phyloP scores from a whole-genome alignment of 1,140 invertebrate genomes.

The Caerostris extrusa region DNA sequence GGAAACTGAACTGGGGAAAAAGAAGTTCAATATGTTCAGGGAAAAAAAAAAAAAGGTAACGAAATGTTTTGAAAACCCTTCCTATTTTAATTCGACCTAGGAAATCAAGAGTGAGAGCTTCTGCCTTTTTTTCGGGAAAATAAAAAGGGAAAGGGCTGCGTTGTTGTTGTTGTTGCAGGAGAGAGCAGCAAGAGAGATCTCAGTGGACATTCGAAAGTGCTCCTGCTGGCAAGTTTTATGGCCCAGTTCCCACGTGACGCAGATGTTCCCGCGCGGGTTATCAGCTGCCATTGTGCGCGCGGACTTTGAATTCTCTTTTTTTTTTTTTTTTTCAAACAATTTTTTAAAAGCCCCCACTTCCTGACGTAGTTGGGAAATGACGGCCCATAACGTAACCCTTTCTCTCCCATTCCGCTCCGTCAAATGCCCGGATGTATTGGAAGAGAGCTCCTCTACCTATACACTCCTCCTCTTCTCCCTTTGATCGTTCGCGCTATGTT shows the following conservation, averaged over 20 bases:
- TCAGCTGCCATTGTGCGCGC: conserved; percentile 76
- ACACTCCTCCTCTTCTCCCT: not conserved
- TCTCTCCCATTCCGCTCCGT: conserved; percentile 70
- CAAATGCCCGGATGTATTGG: conserved; percentile 55
- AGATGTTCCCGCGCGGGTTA: conserved; percentile 76
- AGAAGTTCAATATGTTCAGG: too few species aligned
- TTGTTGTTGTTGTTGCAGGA: too few species aligned
- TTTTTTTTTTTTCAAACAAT: conserved; percentile 50
- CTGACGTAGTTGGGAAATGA: conserved; percentile 75
- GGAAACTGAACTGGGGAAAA: too few species aligned
- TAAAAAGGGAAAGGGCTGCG: too few species aligned
- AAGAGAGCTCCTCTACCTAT: conserved; percentile 46
- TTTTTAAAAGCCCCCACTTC: conserved; percentile 76
- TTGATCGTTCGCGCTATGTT: conserved; percentile 39
- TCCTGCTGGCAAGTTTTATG: conserved; percentile 72
- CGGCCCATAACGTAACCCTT: conserved; percentile 74
- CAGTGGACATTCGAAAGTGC: conserved; percentile 69
- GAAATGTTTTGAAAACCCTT: too few species aligned
- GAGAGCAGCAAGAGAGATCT: not conserved
- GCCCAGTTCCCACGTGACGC: conserved; percentile 77
- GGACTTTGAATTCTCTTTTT: conserved; percentile 68
- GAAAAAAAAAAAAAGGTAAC: too few species aligned
- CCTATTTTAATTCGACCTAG: too few species aligned
- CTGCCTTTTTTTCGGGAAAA: too few species aligned
- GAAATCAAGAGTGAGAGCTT: too few species aligned